Base-by-base conservation (phyloP, 2,888 invertebrate genomes). In the Acleris literana region DNA sequence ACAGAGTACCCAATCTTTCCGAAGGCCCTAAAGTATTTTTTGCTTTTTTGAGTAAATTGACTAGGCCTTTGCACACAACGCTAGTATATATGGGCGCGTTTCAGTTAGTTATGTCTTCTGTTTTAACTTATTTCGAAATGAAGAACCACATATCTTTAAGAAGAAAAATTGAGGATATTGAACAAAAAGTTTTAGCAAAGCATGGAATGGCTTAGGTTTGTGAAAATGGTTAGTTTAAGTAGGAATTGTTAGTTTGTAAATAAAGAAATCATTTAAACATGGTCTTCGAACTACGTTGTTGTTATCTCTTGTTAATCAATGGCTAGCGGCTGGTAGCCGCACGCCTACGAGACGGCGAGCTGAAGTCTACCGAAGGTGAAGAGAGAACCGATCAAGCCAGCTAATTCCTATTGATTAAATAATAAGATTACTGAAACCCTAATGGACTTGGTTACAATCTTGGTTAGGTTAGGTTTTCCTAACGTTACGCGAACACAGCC, bases 61-160 rank as follows among this genome's bases (percentile, higher is more conserved):
- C 94, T 0, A 93, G 85, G 71, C 94, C 94, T 0, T 90, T 95
- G 29, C 79, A 85, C 4, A 93, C 92, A 2, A 84, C 88, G 0
- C 71, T 95, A 13, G 86, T 92, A 1, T 82, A 85, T 1, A 77
- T 95, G 49, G 76, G 93, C 6, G 73, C 91, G 0, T 77, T 87
- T 0, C 95, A 96, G 64, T 80, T 94, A 0, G 7, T 94, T 0
- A 70, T 93, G 0, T 94, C 94, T 0, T 92, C 94, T 49, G 79
- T 88, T 39, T 72, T 96, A 0, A 95, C 96, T 0, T 94, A 95
- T 72, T 93, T 89, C 68, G 94, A 96, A 87, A 89, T 93, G 69
- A 88, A 88, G 71, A 94, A 93, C 68, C 81, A 92, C 58, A 74
- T 86, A 13, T 80, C 77, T n/a, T 71, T 94, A 5, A 84, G 85